phyloP scores from a whole-genome alignment of 2,888 invertebrate species.

The Coenonympha arcania region DNA sequence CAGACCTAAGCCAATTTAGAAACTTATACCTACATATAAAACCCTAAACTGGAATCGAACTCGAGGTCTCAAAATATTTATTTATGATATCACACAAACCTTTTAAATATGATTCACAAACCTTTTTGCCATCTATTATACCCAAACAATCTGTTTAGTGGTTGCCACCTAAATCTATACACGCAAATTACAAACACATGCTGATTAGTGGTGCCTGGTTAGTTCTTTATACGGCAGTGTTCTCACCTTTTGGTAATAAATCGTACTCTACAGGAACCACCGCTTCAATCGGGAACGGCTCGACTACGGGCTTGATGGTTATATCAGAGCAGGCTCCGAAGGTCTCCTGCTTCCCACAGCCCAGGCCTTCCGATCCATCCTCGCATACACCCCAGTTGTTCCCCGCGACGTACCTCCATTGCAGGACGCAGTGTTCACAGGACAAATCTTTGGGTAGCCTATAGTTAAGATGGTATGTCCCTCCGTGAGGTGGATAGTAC shows the following conservation, averaged over 20 bases:
- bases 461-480: conserved; percentile 79
- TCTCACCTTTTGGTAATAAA: too few relatives aligned
- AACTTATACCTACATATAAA: too few relatives aligned
- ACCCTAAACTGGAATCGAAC: too few relatives aligned
- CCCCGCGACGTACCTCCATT: conserved; percentile 89
- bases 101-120: too few relatives aligned
- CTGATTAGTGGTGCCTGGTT: too few relatives aligned
- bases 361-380: conserved; percentile 81
- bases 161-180: too few relatives aligned
- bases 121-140: too few relatives aligned
- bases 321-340: conserved; percentile 88
- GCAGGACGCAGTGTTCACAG: conserved; percentile 86
- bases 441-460: conserved; percentile 75
- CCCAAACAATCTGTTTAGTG: too few relatives aligned
- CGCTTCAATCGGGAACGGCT: conserved; percentile 18
- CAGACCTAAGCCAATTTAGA: too few relatives aligned
- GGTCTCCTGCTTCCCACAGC: conserved; percentile 90
- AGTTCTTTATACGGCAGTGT: background rate
- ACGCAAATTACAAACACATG: background rate
- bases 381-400: conserved; percentile 85
- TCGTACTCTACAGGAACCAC: conserved; percentile 18
- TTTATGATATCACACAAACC: too few relatives aligned
- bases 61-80: too few relatives aligned
- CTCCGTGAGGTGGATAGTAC: conserved; percentile 81
- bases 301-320: conserved; percentile 70